phyloP scores from a whole-genome alignment of 1,140 invertebrate species.

The Orius laevigatus region DNA sequence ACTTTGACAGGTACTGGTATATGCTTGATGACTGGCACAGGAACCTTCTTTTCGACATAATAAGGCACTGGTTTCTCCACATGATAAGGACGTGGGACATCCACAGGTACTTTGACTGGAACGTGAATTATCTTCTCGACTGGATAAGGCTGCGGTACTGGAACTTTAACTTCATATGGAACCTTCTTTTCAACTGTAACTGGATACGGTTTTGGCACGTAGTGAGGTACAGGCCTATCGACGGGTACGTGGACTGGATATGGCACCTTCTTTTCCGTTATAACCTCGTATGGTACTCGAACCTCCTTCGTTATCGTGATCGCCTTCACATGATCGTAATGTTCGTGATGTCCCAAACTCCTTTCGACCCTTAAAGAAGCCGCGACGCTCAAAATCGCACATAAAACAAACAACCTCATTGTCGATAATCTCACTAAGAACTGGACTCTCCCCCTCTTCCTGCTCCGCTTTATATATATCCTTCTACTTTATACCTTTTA shows the following conservation, averaged over 20 bases:
- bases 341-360: not conserved
- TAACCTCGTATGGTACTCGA: not conserved
- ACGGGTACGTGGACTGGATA: not conserved
- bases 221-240: not conserved
- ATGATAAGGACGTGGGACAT: not conserved
- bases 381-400: no score
- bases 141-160: not conserved
- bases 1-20: not conserved
- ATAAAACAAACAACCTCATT: no score
- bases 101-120: not conserved
- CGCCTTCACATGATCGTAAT: not conserved
- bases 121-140: not conserved
- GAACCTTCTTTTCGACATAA: not conserved
- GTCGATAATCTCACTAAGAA: no score
- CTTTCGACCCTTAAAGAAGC: no score
- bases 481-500: no score
- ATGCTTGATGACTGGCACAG: not conserved
- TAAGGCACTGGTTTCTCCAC: not conserved
- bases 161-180: not conserved
- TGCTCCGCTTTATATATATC: no score
- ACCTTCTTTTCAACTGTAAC: constrained; percentile 2
- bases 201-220: constrained; percentile 1
- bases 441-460: no score
- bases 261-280: not conserved
- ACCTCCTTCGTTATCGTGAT: constrained; percentile 1